phyloP scores from a whole-genome alignment of 2,888 invertebrate species.

The Liposcelis brunnea region DNA sequence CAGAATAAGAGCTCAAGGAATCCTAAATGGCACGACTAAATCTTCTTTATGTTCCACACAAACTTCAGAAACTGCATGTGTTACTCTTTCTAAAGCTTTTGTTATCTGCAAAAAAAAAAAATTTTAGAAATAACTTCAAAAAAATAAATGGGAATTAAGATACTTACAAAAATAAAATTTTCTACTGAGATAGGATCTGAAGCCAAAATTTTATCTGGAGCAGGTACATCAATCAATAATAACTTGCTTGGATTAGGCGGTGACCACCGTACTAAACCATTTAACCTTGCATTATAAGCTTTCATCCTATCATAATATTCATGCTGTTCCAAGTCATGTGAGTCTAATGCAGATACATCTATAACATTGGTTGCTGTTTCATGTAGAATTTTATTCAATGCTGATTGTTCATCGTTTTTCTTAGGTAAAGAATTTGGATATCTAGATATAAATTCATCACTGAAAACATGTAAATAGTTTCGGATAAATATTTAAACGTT shows the following conservation, averaged over 20 bases:
- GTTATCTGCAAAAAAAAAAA: conserved; percentile 42
- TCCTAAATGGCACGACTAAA: conserved; percentile 73
- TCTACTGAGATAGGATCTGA: conserved; percentile 39
- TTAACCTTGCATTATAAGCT: conserved; percentile 32
- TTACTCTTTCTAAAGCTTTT: conserved; percentile 47
- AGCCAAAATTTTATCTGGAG: conserved; percentile 48
- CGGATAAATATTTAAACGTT: conserved; percentile 10
- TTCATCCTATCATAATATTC: conserved; percentile 72
- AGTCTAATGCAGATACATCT: conserved; percentile 81
- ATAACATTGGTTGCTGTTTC: conserved; percentile 89
- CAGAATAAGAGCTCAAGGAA: conserved; percentile 34
- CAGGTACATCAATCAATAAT: conserved; percentile 54
- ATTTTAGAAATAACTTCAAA: background rate
- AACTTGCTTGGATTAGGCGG: conserved; percentile 28
- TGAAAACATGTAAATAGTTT: conserved; percentile 24
- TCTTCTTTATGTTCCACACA: conserved; percentile 78
- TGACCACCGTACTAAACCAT: conserved; percentile 15
- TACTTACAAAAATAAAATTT: conserved; percentile 52
- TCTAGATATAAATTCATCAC: conserved; percentile 45
- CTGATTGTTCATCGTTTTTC: conserved; percentile 81
- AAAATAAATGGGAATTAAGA: background rate
- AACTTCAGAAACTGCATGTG: conserved; percentile 56
- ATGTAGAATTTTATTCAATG: conserved; percentile 71
- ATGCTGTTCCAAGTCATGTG: conserved; percentile 73
- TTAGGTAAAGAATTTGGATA: conserved; percentile 47